A percentile compares a stretch with the other conserved stretches of the same genome.
phyloP scores from a whole-genome alignment of 2,113 vertebrate genomes.

The Felis catus region DNA sequence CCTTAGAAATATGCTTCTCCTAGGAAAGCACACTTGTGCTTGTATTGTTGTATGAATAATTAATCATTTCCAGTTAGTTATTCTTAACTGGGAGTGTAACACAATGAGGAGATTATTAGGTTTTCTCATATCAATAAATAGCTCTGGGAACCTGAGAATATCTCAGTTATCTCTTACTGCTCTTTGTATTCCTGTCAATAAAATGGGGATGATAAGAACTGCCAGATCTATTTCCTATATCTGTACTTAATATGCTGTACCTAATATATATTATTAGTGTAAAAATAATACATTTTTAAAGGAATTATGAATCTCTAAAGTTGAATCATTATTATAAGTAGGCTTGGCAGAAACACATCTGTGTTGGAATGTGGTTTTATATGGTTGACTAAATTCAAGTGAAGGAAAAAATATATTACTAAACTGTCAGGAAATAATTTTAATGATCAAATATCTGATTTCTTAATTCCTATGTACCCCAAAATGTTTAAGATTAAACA shows the following conservation, averaged over 20 bases:
- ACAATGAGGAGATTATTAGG: background rate
- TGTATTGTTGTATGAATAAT: background rate
- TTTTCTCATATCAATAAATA: background rate
- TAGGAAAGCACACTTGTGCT: background rate
- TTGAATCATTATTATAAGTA: background rate
- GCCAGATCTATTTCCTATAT: background rate
- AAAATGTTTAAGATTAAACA: constrained; percentile 18
- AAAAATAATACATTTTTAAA: background rate
- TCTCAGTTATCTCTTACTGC: background rate
- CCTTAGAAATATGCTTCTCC: background rate
- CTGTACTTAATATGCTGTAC: background rate
- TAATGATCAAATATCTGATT: constrained; percentile 40
- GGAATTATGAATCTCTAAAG: background rate
- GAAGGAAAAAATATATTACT: constrained; percentile 28
- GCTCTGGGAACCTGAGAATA: background rate
- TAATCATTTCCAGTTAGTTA: background rate
- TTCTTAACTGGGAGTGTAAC: background rate
- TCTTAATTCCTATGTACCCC: constrained; percentile 12
- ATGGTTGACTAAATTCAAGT: background rate
- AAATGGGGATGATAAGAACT: background rate
- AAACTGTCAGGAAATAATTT: background rate
- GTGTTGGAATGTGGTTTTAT: background rate
- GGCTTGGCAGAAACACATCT: background rate
- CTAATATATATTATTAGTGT: background rate
- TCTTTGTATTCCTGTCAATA: background rate